phyloP scores from a whole-genome alignment of 2,888 invertebrate species.

The Ellobium chinense region DNA sequence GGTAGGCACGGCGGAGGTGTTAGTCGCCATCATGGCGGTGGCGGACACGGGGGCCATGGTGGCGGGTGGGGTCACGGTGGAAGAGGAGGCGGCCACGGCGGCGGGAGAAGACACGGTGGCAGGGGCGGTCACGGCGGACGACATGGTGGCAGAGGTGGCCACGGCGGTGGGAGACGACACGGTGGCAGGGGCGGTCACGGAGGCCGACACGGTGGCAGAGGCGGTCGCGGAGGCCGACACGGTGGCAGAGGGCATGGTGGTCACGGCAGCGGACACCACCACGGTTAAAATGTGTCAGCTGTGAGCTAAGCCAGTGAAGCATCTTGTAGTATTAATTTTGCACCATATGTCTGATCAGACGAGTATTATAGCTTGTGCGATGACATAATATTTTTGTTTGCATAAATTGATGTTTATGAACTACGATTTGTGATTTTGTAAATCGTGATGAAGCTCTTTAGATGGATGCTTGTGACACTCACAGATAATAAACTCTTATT shows the following conservation, averaged over 20 bases:
- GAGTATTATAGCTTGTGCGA: no score
- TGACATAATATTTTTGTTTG: no score
- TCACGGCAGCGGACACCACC: not conserved
- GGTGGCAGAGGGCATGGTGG: not conserved
- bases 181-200: not conserved
- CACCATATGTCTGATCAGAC: no score
- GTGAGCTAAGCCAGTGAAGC: no score
- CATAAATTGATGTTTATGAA: no score
- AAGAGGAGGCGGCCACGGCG: no score
- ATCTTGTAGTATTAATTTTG: no score
- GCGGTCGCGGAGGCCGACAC: not conserved
- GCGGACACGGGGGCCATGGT: not conserved
- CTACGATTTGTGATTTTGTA: no score
- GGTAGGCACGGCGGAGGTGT: not conserved
- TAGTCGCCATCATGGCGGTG: not conserved
- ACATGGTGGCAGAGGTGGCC: not conserved
- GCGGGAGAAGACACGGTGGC: not conserved
- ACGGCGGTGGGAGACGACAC: not conserved
- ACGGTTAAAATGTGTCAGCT: not conserved
- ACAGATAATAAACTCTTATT: no score
- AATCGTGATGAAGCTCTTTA: no score
- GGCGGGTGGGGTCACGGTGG: not conserved
- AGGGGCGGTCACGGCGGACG: not conserved
- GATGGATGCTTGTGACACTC: no score
- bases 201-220: not conserved